Conservation (phyloP, 2,888 invertebrate species). For the Oscheius sp. region DNA sequence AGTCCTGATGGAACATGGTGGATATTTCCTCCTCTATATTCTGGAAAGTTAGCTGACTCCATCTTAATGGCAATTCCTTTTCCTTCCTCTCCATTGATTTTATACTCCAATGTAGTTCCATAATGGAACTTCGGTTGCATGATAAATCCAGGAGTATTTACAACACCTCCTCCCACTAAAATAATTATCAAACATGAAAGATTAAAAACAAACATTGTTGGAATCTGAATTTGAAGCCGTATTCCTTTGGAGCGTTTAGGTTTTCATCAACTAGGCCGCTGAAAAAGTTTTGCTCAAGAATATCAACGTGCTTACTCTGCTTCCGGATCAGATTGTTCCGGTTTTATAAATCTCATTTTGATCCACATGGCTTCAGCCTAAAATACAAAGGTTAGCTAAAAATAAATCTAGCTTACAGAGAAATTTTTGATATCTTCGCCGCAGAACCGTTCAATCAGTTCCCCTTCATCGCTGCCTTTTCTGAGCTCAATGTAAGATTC, state of each 20-base stretch:
- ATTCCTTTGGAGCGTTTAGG: not conserved
- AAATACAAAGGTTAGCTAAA: conserved; percentile 2
- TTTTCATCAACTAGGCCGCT: not conserved
- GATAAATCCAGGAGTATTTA: conserved; percentile 6
- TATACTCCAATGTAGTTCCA: conserved; percentile 9
- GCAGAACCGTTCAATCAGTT: conserved; percentile 53
- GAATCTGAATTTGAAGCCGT: not conserved
- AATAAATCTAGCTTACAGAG: not conserved
- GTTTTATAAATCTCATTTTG: conserved; percentile 42
- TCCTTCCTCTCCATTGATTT: conserved; percentile 22
- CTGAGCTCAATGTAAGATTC: conserved; percentile 63
- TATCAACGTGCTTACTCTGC: not conserved
- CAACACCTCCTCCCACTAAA: conserved; percentile 13
- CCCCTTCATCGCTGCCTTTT: conserved; percentile 50
- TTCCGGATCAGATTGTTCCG: conserved; percentile 22
- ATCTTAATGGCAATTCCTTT: conserved; percentile 34
- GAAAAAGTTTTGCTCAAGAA: not conserved
- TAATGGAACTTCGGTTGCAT: not conserved
- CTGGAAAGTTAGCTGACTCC: conserved; percentile 29
- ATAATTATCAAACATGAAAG: not conserved
- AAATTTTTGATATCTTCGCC: not conserved
- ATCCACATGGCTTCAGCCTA: conserved; percentile 40
- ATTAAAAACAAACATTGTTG: not conserved
- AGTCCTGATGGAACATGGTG: not conserved
- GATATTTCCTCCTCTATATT: not conserved